Evolutionary conservation across 2,888 invertebrate species (phyloP).

Genomic region (Drosophila lutescens): DNA sequence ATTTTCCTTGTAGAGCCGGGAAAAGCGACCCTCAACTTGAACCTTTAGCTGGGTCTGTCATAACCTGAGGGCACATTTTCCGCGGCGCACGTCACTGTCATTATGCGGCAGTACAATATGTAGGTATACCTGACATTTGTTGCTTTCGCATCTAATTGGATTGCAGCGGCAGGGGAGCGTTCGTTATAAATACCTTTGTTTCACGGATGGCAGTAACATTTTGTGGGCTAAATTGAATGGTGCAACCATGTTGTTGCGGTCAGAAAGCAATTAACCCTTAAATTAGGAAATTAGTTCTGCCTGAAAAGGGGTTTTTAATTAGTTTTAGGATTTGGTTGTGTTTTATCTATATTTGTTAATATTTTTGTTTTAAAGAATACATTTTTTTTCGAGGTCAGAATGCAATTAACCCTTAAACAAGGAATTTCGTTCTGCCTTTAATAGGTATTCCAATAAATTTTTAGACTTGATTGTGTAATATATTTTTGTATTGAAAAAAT

Average conservation of each 20-base stretch:
- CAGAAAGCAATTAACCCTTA: not conserved
- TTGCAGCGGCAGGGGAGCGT: conserved; percentile 36
- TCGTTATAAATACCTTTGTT: conserved; percentile 9
- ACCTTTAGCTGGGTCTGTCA: conserved; percentile 43
- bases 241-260: not conserved
- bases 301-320: not conserved
- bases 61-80: conserved; percentile 31
- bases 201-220: not conserved
- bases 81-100: conserved; percentile 31
- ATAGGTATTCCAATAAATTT: no score
- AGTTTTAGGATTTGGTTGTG: no score
- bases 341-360: no score
- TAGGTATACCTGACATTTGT: conserved; percentile 40
- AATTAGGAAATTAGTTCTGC: not conserved
- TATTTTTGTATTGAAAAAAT: no score
- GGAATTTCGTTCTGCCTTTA: no score
- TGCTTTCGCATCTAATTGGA: conserved; percentile 58
- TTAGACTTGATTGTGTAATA: no score
- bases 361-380: not conserved
- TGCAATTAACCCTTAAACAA: no score
- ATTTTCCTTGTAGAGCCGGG: conserved; percentile 1
- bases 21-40: conserved; percentile 72
- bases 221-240: not conserved
- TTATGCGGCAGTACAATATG: conserved; percentile 18
- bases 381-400: no score